Conservation (phyloP, 2,113 vertebrate species). For the Nestor notabilis region DNA sequence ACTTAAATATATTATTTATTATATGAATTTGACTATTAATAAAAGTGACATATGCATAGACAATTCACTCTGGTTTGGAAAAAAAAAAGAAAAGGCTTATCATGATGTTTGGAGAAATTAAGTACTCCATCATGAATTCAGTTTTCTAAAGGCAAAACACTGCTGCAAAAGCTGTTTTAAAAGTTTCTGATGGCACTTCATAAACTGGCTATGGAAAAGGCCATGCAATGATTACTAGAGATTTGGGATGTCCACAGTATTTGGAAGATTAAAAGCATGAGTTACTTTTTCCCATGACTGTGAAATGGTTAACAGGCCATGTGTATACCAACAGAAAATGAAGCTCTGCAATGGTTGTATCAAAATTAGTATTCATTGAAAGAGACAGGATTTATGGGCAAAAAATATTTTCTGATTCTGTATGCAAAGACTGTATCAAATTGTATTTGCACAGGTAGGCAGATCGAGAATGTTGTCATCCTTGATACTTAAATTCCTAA, state of each 20-base stretch:
- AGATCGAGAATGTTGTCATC: background rate
- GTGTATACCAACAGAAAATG: background rate
- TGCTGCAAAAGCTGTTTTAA: background rate
- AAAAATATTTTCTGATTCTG: background rate
- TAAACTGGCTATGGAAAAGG: background rate
- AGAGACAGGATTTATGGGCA: background rate
- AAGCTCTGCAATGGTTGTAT: background rate
- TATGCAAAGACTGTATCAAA: constrained; percentile 10
- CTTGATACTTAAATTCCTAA: constrained; percentile 20
- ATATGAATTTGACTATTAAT: background rate
- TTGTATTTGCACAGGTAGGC: background rate
- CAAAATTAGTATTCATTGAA: background rate
- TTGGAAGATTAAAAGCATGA: background rate
- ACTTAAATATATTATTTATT: background rate
- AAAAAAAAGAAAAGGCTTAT: background rate
- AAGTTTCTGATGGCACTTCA: background rate
- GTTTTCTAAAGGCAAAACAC: background rate
- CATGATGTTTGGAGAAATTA: background rate
- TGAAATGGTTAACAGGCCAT: background rate
- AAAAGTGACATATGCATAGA: background rate
- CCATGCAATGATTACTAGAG: background rate
- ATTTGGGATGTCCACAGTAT: background rate
- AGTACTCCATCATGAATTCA: background rate
- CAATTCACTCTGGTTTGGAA: background rate
- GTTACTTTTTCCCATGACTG: background rate